A percentile compares a stretch with the other conserved stretches of the same genome.
Evolutionary conservation across 92 coral and sea anemone species (phyloP).

Genomic region (Desmophyllum pertusum): DNA sequence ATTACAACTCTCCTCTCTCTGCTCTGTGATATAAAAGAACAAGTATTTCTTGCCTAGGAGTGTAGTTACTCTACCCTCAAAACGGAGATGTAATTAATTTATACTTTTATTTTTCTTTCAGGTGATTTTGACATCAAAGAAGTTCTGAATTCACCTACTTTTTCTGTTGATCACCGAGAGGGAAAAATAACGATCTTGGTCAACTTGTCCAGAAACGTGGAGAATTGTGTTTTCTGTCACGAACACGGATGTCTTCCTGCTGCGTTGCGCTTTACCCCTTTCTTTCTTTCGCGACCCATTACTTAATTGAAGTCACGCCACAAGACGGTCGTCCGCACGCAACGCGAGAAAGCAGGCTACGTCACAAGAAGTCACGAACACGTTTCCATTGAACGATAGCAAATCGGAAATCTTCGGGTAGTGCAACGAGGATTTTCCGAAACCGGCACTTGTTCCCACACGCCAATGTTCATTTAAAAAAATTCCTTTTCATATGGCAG

Average conservation of each 20-base stretch:
- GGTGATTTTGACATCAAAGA: constrained; percentile 89
- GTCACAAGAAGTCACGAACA: too few relatives aligned
- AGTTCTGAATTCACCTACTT: constrained; percentile 84
- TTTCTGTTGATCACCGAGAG: constrained; percentile 60
- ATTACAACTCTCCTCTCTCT: too few relatives aligned
- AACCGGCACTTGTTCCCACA: background rate
- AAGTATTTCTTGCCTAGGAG: background rate
- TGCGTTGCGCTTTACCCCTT: too few relatives aligned
- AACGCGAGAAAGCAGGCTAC: background rate
- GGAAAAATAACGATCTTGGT: background rate
- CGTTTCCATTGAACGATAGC: too few relatives aligned
- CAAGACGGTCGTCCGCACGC: too few relatives aligned
- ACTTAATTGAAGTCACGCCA: too few relatives aligned
- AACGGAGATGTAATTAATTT: background rate
- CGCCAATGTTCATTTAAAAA: background rate
- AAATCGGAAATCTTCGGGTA: too few relatives aligned
- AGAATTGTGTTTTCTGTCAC: background rate
- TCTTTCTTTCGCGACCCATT: too few relatives aligned
- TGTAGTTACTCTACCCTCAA: background rate
- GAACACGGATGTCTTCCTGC: too few relatives aligned
- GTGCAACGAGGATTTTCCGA: too few relatives aligned
- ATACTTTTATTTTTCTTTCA: constrained; percentile 26
- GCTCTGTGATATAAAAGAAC: background rate
- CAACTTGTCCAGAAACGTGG: background rate
- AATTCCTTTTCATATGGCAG: background rate